Evolutionary conservation across 1,140 invertebrate species (phyloP).

Genomic region (Holotrichia oblita): DNA sequence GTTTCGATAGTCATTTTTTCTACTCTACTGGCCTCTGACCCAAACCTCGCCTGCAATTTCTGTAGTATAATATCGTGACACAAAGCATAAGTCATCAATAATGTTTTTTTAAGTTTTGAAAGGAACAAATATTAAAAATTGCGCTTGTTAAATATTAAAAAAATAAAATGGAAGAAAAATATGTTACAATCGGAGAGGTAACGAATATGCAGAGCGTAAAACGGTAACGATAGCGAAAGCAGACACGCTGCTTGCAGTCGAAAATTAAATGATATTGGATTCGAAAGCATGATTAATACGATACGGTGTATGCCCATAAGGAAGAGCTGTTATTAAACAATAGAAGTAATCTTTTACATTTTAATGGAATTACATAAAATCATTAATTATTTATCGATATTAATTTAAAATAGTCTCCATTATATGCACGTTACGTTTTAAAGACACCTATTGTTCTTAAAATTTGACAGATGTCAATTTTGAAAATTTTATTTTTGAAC

Average conservation of each 20-base stretch:
- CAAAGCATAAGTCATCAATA: neutral
- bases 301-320: neutral
- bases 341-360: neutral
- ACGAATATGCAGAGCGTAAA: constrained; percentile 26
- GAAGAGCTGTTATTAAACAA: constrained; percentile 10
- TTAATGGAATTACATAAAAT: neutral
- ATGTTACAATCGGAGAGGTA: neutral
- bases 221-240: constrained; percentile 18
- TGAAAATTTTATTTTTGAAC: no score
- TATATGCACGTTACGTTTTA: no score
- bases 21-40: neutral
- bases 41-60: constrained; percentile 9
- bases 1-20: neutral
- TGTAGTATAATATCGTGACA: neutral
- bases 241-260: constrained; percentile 3
- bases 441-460: no score
- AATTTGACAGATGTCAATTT: no score
- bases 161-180: neutral
- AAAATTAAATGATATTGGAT: constrained; percentile 21
- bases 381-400: neutral
- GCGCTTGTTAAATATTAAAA: neutral
- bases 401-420: no score
- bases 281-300: constrained; percentile 18
- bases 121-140: no score
- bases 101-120: no score